Percentiles rank a stretch among this genome's conserved stretches.
Evolutionary conservation across 2,797 vertebrate species (phyloP).

Genomic region (Synaphobranchus kaupii): DNA sequence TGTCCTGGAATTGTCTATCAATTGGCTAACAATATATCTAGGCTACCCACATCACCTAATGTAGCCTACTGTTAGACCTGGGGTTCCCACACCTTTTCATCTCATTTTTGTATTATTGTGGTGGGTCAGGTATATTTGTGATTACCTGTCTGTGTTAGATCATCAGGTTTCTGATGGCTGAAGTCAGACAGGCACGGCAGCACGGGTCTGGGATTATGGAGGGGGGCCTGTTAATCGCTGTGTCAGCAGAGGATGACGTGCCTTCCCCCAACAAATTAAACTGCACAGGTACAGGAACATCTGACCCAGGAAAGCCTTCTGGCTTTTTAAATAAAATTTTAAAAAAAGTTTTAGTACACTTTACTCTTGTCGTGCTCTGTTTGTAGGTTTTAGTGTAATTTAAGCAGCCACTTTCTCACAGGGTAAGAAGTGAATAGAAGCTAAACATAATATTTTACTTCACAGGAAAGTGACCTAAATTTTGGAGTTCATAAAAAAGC

Average conservation of each 20-base stretch:
- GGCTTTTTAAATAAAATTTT: neutral
- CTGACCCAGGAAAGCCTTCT: neutral
- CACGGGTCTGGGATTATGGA: conserved; percentile 4
- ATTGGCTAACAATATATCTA: neutral
- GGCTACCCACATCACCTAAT: no score
- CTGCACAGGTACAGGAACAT: conserved; percentile 22
- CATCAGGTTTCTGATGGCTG: conserved; percentile 27
- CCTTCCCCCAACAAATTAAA: neutral
- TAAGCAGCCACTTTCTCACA: no score
- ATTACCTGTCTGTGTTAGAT: conserved; percentile 11
- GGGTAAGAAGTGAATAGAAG: no score
- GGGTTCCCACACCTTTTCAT: neutral
- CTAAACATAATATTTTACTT: no score
- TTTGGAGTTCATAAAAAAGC: no score
- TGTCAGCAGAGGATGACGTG: neutral
- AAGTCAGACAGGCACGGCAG: neutral
- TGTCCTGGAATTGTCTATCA: neutral
- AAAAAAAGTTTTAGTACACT: no score
- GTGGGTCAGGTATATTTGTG: neutral
- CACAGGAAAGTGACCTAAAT: no score
- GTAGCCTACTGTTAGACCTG: no score
- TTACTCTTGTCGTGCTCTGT: no score
- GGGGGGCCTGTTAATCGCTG: conserved; percentile 24
- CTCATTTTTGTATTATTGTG: neutral
- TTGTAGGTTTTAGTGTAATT: no score